Evolutionary conservation across 2,797 vertebrate species (phyloP), one percentile per base, ranked within the genome.

Genomic region (Halcyon leucocephala): DNA sequence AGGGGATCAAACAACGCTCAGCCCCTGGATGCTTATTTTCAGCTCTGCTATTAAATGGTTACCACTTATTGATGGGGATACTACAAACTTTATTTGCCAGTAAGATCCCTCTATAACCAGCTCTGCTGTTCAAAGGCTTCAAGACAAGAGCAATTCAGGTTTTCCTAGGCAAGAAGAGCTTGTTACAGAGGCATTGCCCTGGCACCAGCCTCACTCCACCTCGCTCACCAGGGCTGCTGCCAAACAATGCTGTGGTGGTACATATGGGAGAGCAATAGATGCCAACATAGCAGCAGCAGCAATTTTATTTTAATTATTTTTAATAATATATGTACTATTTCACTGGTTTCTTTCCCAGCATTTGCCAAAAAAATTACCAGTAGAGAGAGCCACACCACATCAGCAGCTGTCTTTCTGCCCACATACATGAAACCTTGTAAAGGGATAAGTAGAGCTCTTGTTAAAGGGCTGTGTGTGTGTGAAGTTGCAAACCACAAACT

Each of bases 391-490:
- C 11, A 12, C 3, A 0, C 52, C 54, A 21, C 44, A 6, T 76
- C n/a, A 70, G 15, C 60, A 70, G 49, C 64, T 37, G 37, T 37
- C 69, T 39, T 71, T 41, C 83, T 88, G 70, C 87, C 87, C 80
- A 81, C 60, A 1, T 14, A 9, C 11, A 25, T 20, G 41, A 65
- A 58, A 54, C 41, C 49, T 48, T 35, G 46, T 41, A 24, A 70
- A 69, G 61, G 55, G 61, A 7, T 64, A 58, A 79, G 46, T 55
- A 18, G 25, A 52, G 79, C 18, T 31, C 65, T 39, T 52, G 58
- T 19, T 76, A 48, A 84, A 39, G 52, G 5, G 20, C 41, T 55
- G 77, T 1, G 49, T 15, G 55, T 12, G 39, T 57, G 21, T 69
- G 78, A 70, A 62, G 64, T 31, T 62, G 55, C 44, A 70, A 74